Base-by-base conservation (phyloP, 2,888 invertebrate genomes). In the Pterobdella sp. region DNA sequence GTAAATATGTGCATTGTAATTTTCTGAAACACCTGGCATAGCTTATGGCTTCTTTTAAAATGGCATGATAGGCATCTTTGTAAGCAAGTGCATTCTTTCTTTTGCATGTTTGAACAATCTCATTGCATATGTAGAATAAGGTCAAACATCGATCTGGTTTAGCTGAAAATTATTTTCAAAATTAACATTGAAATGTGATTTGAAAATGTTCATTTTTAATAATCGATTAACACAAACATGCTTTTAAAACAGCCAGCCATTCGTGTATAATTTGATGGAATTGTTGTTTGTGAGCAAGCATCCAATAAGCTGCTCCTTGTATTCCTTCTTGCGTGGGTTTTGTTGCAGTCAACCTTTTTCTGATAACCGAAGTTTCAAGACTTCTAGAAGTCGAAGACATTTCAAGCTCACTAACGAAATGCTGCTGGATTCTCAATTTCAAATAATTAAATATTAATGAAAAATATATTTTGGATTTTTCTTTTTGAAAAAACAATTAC, bases 81-180 rank as follows among this genome's bases (percentile, higher is more conserved):
- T 81, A 82, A 52, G 82, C 76, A 81, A 90, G 90, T 76, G 90
- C 91, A 75, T 83, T 81, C 84, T 94, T 94, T 79, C 93, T 87
- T 82, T 94, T 94, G 77, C 94, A 93, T 83, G 94, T 94, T 83
- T 96, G 96, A 78, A 96, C 93, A 72, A 96, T 94, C 88, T 96
- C 96, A 85, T 96, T 96, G 29, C 95, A 94, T 81, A 96, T 85
- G 84, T 96, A 94, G 83, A 96, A 95, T 65, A 96, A 84, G 0
- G 91, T 90, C 72, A 96, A 85, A 69, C 94, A 87, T 82, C 94
- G 94, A 79, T 92, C 92, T 3, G 90, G 88, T 83, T 90, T 90
- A 36, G 90, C 92, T 88, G 81, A 32, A 86, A 84, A n/a, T 66
- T 3, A 67, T 18, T 31, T 10, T 7, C 7, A 14, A n/a, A n/a